Evolutionary conservation across 1,140 invertebrate genomes (phyloP).

Genomic region (Euglossa dilemma): DNA sequence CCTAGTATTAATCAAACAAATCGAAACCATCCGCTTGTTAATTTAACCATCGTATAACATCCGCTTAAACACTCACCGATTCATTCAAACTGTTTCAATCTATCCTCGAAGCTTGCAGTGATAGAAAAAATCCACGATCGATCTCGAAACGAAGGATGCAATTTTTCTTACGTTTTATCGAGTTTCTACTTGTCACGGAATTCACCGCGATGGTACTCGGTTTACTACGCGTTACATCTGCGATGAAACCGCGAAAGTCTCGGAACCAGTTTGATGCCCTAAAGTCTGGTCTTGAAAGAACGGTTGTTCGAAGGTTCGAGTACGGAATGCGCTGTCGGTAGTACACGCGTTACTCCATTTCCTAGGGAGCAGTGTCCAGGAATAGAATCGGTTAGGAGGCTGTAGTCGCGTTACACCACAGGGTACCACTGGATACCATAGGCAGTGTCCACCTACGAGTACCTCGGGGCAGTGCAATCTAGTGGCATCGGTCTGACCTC

Average conservation of each 20-base stretch:
- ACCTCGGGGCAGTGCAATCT: constrained; percentile 59
- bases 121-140: too few relatives aligned
- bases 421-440: constrained; percentile 52
- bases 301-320: neutral
- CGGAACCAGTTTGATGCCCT: neutral
- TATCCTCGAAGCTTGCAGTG: too few relatives aligned
- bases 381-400: constrained; percentile 16
- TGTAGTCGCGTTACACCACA: constrained; percentile 13
- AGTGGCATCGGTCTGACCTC: constrained; percentile 70
- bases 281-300: neutral
- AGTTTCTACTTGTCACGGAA: too few relatives aligned
- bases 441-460: constrained; percentile 60
- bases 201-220: too few relatives aligned
- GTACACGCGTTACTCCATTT: constrained; percentile 14
- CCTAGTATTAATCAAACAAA: too few relatives aligned
- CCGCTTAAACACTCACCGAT: too few relatives aligned
- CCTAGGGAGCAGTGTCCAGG: neutral
- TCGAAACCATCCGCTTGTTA: too few relatives aligned
- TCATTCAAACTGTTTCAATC: too few relatives aligned
- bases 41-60: too few relatives aligned
- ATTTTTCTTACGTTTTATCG: too few relatives aligned
- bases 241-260: neutral
- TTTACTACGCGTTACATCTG: too few relatives aligned
- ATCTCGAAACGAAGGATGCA: too few relatives aligned
- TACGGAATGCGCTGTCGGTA: neutral